A percentile compares a stretch with the other conserved stretches of the same genome.
Evolutionary conservation across 2,797 vertebrate genomes (phyloP).

Genomic region (Crossoptilon crossoptilon): DNA sequence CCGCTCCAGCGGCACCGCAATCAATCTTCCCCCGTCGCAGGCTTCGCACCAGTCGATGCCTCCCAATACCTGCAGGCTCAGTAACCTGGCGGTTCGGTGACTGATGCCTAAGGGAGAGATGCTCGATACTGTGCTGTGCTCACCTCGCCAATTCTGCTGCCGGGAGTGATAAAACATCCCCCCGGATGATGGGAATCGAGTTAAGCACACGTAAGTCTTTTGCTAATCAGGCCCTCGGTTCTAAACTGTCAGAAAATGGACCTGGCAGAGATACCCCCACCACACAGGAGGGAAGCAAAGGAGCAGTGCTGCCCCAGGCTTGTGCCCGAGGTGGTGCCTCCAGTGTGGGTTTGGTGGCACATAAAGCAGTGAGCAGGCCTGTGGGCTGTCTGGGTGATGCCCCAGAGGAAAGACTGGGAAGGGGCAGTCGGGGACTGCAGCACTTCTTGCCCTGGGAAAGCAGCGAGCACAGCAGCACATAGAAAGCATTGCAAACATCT

Average conservation of each 20-base stretch:
- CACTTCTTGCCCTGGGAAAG: neutral
- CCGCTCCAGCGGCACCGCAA: neutral
- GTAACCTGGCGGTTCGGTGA: accelerated
- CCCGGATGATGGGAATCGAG: accelerated
- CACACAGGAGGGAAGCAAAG: neutral
- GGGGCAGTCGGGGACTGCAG: accelerated
- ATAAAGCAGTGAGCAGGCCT: neutral
- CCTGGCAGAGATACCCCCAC: neutral
- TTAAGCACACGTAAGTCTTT: neutral
- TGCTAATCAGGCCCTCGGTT: accelerated
- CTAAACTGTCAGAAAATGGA: neutral
- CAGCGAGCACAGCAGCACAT: neutral
- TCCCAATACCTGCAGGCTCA: neutral
- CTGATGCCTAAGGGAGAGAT: neutral
- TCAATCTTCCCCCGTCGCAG: slow-evolving; percentile 28
- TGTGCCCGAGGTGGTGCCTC: neutral
- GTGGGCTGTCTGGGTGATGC: neutral
- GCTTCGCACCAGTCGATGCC: neutral
- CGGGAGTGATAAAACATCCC: neutral
- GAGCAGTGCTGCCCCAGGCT: neutral
- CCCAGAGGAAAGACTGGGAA: neutral
- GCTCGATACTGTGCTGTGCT: neutral
- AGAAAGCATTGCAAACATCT: neutral
- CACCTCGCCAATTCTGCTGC: neutral
- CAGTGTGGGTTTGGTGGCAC: neutral